phyloP scores from a whole-genome alignment of 2,888 invertebrate species.

The Trissolcus brochymenae region DNA sequence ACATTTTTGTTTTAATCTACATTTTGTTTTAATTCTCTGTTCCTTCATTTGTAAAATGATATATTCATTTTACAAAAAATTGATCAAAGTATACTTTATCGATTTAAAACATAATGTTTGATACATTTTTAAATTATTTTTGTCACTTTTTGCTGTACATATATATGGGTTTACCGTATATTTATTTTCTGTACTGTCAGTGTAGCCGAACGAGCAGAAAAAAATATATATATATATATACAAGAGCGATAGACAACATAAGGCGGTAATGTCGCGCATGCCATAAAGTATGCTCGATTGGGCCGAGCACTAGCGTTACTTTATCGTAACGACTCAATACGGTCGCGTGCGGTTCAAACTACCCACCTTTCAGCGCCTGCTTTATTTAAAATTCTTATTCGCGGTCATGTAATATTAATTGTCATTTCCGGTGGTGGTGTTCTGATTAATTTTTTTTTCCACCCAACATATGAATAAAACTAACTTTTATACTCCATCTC shows the following conservation, averaged over 20 bases:
- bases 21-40: neutral
- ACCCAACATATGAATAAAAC: too few relatives aligned
- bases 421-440: constrained; percentile 34
- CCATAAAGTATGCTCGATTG: constrained; percentile 65
- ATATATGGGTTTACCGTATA: constrained; percentile 11
- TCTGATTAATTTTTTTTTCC: constrained; percentile 15
- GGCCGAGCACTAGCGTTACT: constrained; percentile 62
- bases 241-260: constrained; percentile 64
- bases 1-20: neutral
- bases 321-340: constrained; percentile 60
- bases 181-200: constrained; percentile 38
- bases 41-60: neutral
- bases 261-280: constrained; percentile 63
- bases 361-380: constrained; percentile 23
- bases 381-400: constrained; percentile 28
- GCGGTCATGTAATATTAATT: constrained; percentile 32
- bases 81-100: too few relatives aligned
- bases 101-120: too few relatives aligned
- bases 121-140: too few relatives aligned
- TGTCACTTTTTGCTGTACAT: too few relatives aligned
- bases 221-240: too few relatives aligned
- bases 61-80: neutral
- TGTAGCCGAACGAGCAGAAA: constrained; percentile 54
- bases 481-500: neutral
- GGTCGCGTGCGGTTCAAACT: constrained; percentile 2